Evolutionary conservation across 2,888 invertebrate species (phyloP).

Genomic region (Erannis defoliaria): DNA sequence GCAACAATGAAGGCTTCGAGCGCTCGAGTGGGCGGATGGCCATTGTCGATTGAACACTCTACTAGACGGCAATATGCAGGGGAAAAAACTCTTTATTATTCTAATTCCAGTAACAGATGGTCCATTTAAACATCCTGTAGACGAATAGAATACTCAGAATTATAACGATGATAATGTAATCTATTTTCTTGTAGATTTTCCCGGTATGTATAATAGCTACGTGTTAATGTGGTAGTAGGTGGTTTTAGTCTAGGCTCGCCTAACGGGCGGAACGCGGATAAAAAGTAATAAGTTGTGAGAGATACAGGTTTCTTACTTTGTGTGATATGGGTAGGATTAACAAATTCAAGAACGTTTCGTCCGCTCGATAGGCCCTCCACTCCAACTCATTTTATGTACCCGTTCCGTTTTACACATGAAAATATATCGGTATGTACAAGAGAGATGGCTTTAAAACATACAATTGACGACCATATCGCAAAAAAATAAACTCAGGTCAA

Average conservation of each 20-base stretch:
- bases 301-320: not conserved
- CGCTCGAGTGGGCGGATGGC: slow-evolving; percentile 37
- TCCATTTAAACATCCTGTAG: slow-evolving; percentile 30
- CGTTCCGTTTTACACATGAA: too few relatives aligned
- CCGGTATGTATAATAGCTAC: slow-evolving; percentile 1
- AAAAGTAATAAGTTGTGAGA: not conserved
- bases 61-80: slow-evolving; percentile 11
- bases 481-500: too few relatives aligned
- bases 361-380: not conserved
- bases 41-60: slow-evolving; percentile 34
- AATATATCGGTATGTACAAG: too few relatives aligned
- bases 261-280: not conserved
- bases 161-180: slow-evolving; percentile 7
- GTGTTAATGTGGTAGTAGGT: not conserved
- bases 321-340: not conserved
- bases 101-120: slow-evolving; percentile 26
- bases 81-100: slow-evolving; percentile 30
- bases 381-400: too few relatives aligned
- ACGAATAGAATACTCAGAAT: slow-evolving; percentile 21
- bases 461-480: too few relatives aligned
- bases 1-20: slow-evolving; percentile 40
- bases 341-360: not conserved
- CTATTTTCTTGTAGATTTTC: slow-evolving; percentile 21
- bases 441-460: too few relatives aligned
- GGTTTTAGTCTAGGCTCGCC: slow-evolving; percentile 2